Base-by-base conservation (phyloP, 2,888 invertebrate species). In the Electrophaes corylata region DNA sequence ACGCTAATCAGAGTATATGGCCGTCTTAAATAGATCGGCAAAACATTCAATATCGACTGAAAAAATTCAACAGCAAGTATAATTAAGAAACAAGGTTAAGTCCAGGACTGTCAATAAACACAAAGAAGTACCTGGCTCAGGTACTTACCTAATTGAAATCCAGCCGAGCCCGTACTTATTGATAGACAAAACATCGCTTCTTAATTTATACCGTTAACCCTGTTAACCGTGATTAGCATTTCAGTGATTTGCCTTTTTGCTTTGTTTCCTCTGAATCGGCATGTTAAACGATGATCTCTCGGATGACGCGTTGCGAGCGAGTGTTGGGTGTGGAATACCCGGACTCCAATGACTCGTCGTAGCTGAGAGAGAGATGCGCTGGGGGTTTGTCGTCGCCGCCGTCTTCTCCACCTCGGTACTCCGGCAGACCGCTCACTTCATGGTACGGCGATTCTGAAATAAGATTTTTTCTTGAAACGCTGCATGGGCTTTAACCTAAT, bases 301-400 rank as follows among this genome's bases (percentile, higher is more conserved):
- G 95, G 79, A 98, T 98, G 86, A 98, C 97, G 82, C 98, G 94
- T 72, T 98, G 94, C 79, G 96, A 96, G 82, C 98, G 95, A 75
- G 97, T 97, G 92, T 98, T 98, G 64, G 98, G 98, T 71, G 98
- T 98, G 66, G 98, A 98, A 89, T 98, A 98, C 52, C 98, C 98
- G 64, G 97, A 97, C 91, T 98, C 98, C 50, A 97, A 93, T 73
- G 97, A 97, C 92, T 98, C 98, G 91, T 98, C 98, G 90, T 98
- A 98, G 82, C 96, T 96, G 72, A 97, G 94, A 60, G 96, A 96
- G 87, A 97, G 94, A 85, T 97, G 97, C 58, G 67, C 62, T 0
- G 96, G 95, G 29, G 96, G 96, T 86, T 97, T 97, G 79, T 96
- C 95, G 75, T 97, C 97, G 93, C 95, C 65, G 94, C 94, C 65